Conservation (phyloP, 2,113 vertebrate genomes). For the Glaucidium brasilianum region DNA sequence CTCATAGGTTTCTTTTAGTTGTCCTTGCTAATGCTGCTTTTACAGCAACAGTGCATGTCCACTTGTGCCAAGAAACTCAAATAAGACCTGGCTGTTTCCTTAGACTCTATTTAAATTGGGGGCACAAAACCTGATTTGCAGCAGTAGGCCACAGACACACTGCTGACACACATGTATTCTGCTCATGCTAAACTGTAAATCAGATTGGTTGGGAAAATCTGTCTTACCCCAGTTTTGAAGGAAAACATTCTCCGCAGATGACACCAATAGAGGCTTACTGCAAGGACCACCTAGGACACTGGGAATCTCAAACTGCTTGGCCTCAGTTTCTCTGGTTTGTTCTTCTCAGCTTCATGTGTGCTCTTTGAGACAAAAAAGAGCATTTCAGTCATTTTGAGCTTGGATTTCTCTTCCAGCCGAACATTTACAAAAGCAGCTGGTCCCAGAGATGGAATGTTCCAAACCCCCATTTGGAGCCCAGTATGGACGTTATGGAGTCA, state of each 20-base stretch:
- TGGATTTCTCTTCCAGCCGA: background rate
- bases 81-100: background rate
- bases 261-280: background rate
- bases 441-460: conserved; percentile 1
- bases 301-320: conserved; percentile 31
- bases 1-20: background rate
- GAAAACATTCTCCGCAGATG: conserved; percentile 1
- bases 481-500: background rate
- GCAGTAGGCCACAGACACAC: background rate
- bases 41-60: background rate
- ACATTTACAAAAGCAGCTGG: background rate
- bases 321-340: conserved; percentile 25
- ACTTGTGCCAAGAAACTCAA: background rate
- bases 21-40: background rate
- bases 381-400: conserved; percentile 6
- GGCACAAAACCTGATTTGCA: background rate
- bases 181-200: background rate
- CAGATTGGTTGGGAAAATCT: background rate
- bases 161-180: background rate
- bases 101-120: background rate
- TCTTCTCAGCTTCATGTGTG: background rate
- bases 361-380: conserved; percentile 25
- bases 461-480: background rate
- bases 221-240: background rate
- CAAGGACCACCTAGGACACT: conserved; percentile 40